phyloP scores from a whole-genome alignment of 2,888 invertebrate species.

The Volucella zonaria region DNA sequence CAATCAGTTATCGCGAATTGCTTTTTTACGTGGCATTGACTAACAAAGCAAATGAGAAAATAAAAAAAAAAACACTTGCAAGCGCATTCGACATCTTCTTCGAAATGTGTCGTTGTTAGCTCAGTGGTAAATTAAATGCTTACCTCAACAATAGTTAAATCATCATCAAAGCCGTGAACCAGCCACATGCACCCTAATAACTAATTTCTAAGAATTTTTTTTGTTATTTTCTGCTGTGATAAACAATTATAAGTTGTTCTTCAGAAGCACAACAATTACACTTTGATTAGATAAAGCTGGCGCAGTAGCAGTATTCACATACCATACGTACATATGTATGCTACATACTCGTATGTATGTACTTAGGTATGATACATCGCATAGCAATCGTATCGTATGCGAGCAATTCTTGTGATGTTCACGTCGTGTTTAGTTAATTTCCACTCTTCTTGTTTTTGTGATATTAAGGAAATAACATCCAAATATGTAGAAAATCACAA shows the following conservation, averaged over 20 bases:
- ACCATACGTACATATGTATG: constrained; percentile 6
- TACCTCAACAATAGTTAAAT: no score
- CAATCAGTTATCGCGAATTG: no score
- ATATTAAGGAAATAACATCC: constrained; percentile 32
- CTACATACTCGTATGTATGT: no score
- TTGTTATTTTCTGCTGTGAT: neutral
- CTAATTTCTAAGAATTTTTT: constrained; percentile 9
- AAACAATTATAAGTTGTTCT: constrained; percentile 37
- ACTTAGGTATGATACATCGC: neutral
- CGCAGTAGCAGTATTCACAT: constrained; percentile 6
- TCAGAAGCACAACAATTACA: constrained; percentile 27
- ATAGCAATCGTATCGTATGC: no score
- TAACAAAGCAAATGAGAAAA: no score
- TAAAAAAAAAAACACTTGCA: no score
- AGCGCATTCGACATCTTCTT: no score
- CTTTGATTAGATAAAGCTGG: constrained; percentile 60
- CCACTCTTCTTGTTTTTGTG: constrained; percentile 7
- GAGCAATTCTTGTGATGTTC: neutral
- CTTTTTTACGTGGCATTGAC: no score
- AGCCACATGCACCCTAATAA: neutral
- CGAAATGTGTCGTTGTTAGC: no score
- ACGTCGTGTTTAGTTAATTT: constrained; percentile 56
- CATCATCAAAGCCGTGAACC: neutral
- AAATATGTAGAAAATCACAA: constrained; percentile 34
- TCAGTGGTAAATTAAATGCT: no score